These are phyloP conservation scores for Caenorhabditis latens DNA, from an alignment of 1,140 invertebrate genomes.

Conservation along the genomic window DNA sequence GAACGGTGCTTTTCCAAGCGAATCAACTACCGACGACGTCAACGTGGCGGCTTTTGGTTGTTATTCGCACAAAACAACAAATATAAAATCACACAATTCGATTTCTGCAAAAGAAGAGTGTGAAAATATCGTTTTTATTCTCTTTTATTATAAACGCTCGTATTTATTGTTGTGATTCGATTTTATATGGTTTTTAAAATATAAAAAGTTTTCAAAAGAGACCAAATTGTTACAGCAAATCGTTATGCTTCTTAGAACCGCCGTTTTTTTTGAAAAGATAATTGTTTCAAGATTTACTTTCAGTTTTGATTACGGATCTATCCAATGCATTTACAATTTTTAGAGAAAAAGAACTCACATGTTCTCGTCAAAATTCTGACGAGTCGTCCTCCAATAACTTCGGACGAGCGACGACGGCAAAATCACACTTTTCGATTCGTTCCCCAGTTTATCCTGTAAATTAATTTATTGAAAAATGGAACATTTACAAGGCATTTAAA, in stretches of 20 bases:
- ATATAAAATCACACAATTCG: not conserved
- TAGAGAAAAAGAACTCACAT: no score
- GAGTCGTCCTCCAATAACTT: not conserved
- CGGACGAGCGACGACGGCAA: not conserved
- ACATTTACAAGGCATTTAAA: not conserved
- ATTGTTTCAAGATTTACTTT: no score
- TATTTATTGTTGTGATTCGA: not conserved
- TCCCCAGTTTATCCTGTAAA: constrained; percentile 38
- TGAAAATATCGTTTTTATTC: not conserved
- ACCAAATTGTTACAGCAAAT: no score
- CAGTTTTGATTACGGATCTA: no score
- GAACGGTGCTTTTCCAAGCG: constrained; percentile 46
- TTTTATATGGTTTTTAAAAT: not conserved
- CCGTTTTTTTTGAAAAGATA: no score
- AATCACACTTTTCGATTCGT: constrained; percentile 35
- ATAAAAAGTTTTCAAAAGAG: no score
- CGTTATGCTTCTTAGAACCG: no score
- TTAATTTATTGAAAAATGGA: not conserved
- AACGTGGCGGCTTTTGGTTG: constrained; percentile 21
- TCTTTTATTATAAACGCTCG: not conserved
- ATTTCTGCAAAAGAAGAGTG: not conserved
- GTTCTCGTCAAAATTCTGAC: not conserved
- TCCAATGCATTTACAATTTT: no score
- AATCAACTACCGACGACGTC: constrained; percentile 48
- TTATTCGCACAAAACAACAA: not conserved